Conservation (phyloP, 2,888 invertebrate species). For the Pocota personata region DNA sequence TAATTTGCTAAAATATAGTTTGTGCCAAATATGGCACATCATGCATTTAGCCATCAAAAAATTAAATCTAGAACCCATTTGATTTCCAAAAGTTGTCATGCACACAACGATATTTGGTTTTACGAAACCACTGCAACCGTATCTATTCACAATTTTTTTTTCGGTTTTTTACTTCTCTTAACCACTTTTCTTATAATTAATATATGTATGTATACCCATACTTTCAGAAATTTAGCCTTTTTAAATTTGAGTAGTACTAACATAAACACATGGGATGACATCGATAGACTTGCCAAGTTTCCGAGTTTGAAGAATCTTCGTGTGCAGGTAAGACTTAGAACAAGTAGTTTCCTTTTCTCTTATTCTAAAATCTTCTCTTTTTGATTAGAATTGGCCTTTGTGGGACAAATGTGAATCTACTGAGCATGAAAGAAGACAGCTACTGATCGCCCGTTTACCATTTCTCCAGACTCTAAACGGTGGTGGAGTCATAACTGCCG, state of each 20-base stretch:
- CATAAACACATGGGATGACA: conserved; percentile 93
- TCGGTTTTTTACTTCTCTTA: too few relatives aligned
- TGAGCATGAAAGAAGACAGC: conserved; percentile 93
- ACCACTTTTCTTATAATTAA: too few relatives aligned
- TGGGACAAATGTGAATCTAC: conserved; percentile 92
- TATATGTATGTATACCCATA: too few relatives aligned
- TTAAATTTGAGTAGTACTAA: conserved; percentile 93
- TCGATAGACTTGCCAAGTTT: conserved; percentile 93
- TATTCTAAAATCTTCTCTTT: not conserved
- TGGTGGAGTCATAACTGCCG: conserved; percentile 91
- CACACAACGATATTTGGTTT: too few relatives aligned
- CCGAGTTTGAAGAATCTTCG: conserved; percentile 92
- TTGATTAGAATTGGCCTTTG: conserved; percentile 85
- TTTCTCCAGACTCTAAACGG: conserved; percentile 94
- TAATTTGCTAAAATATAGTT: too few relatives aligned
- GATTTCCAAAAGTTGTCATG: too few relatives aligned
- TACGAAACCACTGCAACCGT: too few relatives aligned
- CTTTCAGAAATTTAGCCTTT: conserved; percentile 86
- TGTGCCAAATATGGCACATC: too few relatives aligned
- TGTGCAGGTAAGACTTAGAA: conserved; percentile 86
- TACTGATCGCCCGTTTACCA: conserved; percentile 94
- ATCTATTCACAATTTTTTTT: too few relatives aligned
- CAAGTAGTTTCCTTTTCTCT: not conserved
- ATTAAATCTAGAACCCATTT: too few relatives aligned
- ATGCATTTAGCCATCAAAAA: too few relatives aligned